Evolutionary conservation across 2,797 vertebrate species (phyloP).

Genomic region (Tragelaphus oryx): DNA sequence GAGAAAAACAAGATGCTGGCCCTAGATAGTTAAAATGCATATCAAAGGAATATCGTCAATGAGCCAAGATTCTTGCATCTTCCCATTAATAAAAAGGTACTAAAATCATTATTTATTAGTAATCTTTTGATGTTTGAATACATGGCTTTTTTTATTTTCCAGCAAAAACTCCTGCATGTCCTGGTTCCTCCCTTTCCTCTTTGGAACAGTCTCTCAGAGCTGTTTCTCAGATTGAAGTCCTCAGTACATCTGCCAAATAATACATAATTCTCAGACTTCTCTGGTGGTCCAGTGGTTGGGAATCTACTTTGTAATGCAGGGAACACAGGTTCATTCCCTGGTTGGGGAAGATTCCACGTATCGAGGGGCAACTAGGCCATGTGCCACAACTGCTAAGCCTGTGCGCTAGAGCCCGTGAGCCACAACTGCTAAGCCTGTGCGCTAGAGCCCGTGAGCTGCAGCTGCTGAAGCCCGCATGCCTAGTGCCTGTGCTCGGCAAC

Average conservation of each 20-base stretch:
- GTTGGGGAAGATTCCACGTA: not conserved
- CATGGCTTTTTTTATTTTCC: not conserved
- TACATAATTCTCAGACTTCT: not conserved
- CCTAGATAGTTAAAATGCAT: not conserved
- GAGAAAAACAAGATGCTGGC: not conserved
- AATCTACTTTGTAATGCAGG: not conserved
- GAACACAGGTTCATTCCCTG: not conserved
- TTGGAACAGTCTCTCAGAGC: not conserved
- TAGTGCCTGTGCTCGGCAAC: not conserved
- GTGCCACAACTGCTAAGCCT: not conserved
- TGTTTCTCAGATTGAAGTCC: not conserved
- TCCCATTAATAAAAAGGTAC: not conserved
- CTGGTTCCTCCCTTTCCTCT: not conserved
- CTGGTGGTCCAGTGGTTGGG: not conserved
- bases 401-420: not conserved
- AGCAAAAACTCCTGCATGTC: not conserved
- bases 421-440: not conserved
- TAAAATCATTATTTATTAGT: not conserved
- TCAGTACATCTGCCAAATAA: not conserved
- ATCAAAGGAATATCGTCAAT: not conserved
- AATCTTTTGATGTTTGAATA: not conserved
- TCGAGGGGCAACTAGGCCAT: not conserved
- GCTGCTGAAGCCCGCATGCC: not conserved
- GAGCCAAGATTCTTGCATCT: not conserved
- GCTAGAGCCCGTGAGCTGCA: accelerated